These are phyloP conservation scores for Cyclophora punctaria DNA, from an alignment of 2,888 invertebrate genomes.

Conservation along the genomic window DNA sequence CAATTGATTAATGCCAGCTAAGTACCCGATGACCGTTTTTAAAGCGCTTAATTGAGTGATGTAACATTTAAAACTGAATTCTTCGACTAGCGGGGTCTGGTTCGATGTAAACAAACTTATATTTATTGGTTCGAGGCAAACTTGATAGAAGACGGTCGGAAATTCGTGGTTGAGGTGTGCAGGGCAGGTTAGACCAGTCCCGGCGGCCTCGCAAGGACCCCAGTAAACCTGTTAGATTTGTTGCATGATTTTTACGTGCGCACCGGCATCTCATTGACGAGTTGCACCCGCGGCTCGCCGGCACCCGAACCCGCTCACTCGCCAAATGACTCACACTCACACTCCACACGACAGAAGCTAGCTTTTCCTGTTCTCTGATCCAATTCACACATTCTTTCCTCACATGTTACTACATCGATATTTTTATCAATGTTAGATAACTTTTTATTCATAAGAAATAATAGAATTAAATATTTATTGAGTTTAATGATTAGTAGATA, in stretches of 20 bases:
- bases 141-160: constrained; percentile 66
- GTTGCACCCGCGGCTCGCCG: constrained; percentile 53
- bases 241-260: constrained; percentile 76
- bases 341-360: constrained; percentile 69
- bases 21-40: constrained; percentile 40
- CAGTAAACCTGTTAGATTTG: constrained; percentile 75
- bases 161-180: constrained; percentile 69
- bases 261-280: constrained; percentile 74
- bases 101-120: constrained; percentile 37
- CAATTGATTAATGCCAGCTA: constrained; percentile 50
- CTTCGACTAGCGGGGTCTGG: constrained; percentile 21
- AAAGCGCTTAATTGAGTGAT: constrained; percentile 21
- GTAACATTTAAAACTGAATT: constrained; percentile 22
- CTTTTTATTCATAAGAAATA: too few relatives aligned
- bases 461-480: too few relatives aligned
- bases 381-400: constrained; percentile 63
- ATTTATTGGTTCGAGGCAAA: constrained; percentile 47
- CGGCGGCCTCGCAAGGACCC: constrained; percentile 73
- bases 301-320: constrained; percentile 56
- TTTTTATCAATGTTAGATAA: too few relatives aligned
- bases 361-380: constrained; percentile 72
- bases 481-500: too few relatives aligned
- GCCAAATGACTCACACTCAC: constrained; percentile 72
- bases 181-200: constrained; percentile 76
- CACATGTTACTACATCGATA: constrained; percentile 26